A percentile compares a stretch with the other conserved stretches of the same genome.
These are phyloP conservation scores for Channallabes apus DNA, from an alignment of 2,797 vertebrate genomes.

Conservation along the genomic window DNA sequence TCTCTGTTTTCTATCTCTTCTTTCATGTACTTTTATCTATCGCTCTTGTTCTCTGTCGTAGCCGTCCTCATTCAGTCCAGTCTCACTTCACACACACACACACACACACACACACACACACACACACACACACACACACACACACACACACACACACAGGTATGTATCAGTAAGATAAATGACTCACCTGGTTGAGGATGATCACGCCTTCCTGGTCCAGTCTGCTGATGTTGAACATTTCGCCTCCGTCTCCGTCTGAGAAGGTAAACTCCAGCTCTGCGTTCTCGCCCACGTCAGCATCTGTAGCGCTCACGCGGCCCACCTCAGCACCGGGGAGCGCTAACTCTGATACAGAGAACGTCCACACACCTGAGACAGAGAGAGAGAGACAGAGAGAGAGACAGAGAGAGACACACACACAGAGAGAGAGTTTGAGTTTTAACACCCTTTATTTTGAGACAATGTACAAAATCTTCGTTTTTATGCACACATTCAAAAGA, in stretches of 20 bases:
- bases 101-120: slow-evolving; percentile 31
- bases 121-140: slow-evolving; percentile 9
- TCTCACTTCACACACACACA: too few species aligned
- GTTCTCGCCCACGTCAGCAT: slow-evolving; percentile 84
- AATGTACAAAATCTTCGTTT: too few species aligned
- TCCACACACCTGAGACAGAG: slow-evolving; percentile 77
- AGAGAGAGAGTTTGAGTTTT: too few species aligned
- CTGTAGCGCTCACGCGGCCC: slow-evolving; percentile 82
- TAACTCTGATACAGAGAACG: slow-evolving; percentile 86
- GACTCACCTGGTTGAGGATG: slow-evolving; percentile 74
- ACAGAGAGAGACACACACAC: fast-evolving
- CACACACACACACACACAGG: slow-evolving; percentile 3
- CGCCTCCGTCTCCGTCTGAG: slow-evolving; percentile 77
- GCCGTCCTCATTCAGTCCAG: not conserved
- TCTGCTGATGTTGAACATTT: slow-evolving; percentile 81
- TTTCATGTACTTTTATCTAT: not conserved
- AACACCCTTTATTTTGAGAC: too few species aligned
- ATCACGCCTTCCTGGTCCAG: slow-evolving; percentile 81
- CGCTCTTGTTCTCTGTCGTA: not conserved
- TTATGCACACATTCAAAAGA: too few species aligned
- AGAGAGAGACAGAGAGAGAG: not conserved
- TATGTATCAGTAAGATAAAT: not conserved
- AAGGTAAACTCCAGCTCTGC: slow-evolving; percentile 84
- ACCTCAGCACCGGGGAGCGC: slow-evolving; percentile 83
- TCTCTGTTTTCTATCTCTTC: not conserved